These are phyloP conservation scores for Leucophenga varia DNA, from an alignment of 1,140 invertebrate species.

Conservation along the genomic window DNA sequence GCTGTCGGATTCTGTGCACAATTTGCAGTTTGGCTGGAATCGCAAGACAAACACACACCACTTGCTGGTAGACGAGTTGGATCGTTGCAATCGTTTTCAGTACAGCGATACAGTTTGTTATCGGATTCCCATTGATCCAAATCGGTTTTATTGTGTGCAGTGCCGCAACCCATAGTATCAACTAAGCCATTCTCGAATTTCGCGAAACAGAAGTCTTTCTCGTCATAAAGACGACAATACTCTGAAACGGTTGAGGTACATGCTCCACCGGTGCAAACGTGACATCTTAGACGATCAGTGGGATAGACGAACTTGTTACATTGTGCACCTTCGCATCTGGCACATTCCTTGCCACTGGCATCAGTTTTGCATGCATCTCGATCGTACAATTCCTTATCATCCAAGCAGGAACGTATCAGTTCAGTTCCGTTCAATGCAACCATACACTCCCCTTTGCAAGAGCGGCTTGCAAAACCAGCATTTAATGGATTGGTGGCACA, in stretches of 20 bases:
- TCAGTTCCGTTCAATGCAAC: conserved; percentile 26
- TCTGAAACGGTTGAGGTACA: conserved; percentile 21
- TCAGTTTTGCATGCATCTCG: conserved; percentile 25
- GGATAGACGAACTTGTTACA: conserved; percentile 46
- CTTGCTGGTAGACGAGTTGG: conserved; percentile 18
- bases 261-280: conserved; percentile 24
- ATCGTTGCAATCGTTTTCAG: conserved; percentile 31
- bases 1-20: conserved; percentile 35
- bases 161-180: conserved; percentile 37
- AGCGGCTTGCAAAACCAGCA: conserved; percentile 9
- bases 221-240: conserved; percentile 20
- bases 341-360: conserved; percentile 26
- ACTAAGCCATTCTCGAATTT: conserved; percentile 31
- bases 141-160: conserved; percentile 28
- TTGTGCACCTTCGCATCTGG: conserved; percentile 17
- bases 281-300: conserved; percentile 31
- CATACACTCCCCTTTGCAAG: conserved; percentile 39
- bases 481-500: conserved; percentile 29
- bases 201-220: conserved; percentile 40
- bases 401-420: conserved; percentile 36
- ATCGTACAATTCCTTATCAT: conserved; percentile 42
- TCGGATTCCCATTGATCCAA: conserved; percentile 29
- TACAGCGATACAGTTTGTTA: conserved; percentile 31
- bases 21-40: conserved; percentile 30
- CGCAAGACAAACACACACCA: conserved; percentile 32